A percentile compares a stretch with the other conserved stretches of the same genome.
phyloP scores from a whole-genome alignment of 2,113 vertebrate genomes.

The Callionymus lyra region DNA sequence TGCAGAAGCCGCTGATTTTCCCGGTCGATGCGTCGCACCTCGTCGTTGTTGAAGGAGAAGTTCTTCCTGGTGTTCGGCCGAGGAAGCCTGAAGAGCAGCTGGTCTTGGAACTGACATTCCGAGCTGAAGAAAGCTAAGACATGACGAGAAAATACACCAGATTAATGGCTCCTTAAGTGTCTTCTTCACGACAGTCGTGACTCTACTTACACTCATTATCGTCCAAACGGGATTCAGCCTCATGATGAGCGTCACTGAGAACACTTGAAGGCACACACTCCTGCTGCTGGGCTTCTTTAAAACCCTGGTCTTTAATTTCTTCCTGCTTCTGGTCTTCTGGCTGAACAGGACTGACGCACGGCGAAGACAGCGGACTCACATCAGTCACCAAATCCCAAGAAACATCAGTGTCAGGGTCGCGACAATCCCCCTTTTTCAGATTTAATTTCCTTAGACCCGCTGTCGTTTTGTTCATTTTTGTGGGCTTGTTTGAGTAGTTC shows the following conservation, averaged over 20 bases:
- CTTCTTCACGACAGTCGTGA: too few species aligned
- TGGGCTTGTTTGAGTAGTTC: too few species aligned
- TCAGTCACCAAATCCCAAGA: constrained; percentile 83
- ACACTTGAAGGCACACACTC: constrained; percentile 34
- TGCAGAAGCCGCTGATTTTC: constrained; percentile 87
- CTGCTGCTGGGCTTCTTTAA: constrained; percentile 9
- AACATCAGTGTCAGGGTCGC: constrained; percentile 47
- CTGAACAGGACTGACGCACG: constrained; percentile 75
- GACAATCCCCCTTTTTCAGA: not conserved
- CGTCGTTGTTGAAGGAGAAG: constrained; percentile 81
- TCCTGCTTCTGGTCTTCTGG: constrained; percentile 65
- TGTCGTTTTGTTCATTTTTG: too few species aligned
- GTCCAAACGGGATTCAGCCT: constrained; percentile 23
- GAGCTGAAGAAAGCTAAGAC: constrained; percentile 69
- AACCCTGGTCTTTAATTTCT: constrained; percentile 15
- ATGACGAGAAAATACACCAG: not conserved
- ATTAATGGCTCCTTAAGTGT: not conserved
- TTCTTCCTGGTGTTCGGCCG: constrained; percentile 69
- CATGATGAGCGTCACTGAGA: constrained; percentile 11
- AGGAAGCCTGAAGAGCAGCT: constrained; percentile 52
- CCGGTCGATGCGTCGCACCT: constrained; percentile 79
- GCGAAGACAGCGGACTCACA: constrained; percentile 81
- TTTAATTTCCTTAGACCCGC: too few species aligned
- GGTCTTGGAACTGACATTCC: constrained; percentile 49
- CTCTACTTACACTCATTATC: constrained; percentile 30